A percentile compares a stretch with the other conserved stretches of the same genome.
phyloP scores from a whole-genome alignment of 2,888 invertebrate species.

The Argyra leucocephala region DNA sequence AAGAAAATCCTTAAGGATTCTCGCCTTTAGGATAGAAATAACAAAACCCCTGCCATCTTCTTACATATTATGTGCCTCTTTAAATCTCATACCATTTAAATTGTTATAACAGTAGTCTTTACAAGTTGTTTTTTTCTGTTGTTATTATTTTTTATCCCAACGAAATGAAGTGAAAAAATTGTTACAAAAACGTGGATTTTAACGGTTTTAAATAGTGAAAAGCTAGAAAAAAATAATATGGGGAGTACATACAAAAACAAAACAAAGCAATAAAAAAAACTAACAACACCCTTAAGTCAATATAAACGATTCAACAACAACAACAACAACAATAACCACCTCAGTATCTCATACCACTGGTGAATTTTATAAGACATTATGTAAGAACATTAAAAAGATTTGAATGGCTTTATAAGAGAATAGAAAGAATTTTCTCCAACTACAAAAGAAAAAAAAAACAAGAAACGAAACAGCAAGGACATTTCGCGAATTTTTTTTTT shows the following conservation, averaged over 20 bases:
- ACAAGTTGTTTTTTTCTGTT: conserved; percentile 1
- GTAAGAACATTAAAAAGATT: not conserved
- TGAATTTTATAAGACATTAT: no score
- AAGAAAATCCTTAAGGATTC: not conserved
- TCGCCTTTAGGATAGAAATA: not conserved
- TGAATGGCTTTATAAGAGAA: not conserved
- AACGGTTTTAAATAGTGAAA: not conserved
- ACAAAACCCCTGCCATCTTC: not conserved
- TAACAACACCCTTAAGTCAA: not conserved
- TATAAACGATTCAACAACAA: not conserved
- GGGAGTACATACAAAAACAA: no score
- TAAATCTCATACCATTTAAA: not conserved
- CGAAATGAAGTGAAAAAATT: not conserved
- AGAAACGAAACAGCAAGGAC: not conserved
- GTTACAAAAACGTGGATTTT: not conserved
- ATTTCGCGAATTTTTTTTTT: not conserved
- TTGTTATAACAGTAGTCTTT: not conserved
- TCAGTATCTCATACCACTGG: no score
- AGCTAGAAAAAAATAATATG: not conserved
- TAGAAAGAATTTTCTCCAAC: not conserved
- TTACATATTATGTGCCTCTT: not conserved
- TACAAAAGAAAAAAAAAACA: not conserved
- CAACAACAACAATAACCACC: no score
- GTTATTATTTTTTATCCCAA: not conserved
- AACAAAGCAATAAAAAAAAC: not conserved